Percentiles rank a stretch among this genome's conserved stretches.
These are phyloP conservation scores for Ictidomys tridecemlineatus DNA, from an alignment of 2,113 vertebrate genomes.

Conservation along the genomic window DNA sequence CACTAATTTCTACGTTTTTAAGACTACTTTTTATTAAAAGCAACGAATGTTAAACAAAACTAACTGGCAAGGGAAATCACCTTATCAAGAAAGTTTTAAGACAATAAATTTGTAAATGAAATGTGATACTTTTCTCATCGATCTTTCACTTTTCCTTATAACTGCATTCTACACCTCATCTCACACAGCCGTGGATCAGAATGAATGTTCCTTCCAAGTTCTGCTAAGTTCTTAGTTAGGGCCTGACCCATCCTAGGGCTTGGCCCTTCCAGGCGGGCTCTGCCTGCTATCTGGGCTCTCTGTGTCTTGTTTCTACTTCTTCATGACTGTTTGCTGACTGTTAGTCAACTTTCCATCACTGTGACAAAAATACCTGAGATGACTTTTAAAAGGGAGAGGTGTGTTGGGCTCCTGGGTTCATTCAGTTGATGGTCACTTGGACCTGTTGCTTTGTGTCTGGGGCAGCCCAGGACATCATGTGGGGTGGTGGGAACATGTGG, in stretches of 20 bases:
- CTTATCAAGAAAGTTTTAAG: slow-evolving; percentile 45
- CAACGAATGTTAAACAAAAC: slow-evolving; percentile 31
- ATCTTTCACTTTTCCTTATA: slow-evolving; percentile 11
- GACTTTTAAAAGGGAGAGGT: neutral
- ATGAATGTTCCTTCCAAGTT: neutral
- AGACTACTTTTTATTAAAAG: slow-evolving; percentile 60
- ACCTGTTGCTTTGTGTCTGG: neutral
- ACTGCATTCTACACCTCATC: neutral
- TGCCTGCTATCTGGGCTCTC: neutral
- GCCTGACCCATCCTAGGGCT: neutral
- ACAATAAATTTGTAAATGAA: slow-evolving; percentile 34
- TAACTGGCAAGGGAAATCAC: neutral
- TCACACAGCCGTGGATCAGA: neutral
- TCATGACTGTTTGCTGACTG: neutral
- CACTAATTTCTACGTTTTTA: slow-evolving; percentile 8
- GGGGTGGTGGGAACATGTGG: neutral
- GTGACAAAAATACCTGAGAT: neutral
- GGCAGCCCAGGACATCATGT: neutral
- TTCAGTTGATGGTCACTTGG: neutral
- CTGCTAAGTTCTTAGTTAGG: neutral
- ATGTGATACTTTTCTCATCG: neutral
- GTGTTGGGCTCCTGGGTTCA: neutral
- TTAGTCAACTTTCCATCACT: neutral
- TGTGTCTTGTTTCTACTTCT: neutral
- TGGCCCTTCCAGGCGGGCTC: neutral